Evolutionary conservation across 1,140 invertebrate genomes (phyloP).

Genomic region (Drosophila melanogaster): DNA sequence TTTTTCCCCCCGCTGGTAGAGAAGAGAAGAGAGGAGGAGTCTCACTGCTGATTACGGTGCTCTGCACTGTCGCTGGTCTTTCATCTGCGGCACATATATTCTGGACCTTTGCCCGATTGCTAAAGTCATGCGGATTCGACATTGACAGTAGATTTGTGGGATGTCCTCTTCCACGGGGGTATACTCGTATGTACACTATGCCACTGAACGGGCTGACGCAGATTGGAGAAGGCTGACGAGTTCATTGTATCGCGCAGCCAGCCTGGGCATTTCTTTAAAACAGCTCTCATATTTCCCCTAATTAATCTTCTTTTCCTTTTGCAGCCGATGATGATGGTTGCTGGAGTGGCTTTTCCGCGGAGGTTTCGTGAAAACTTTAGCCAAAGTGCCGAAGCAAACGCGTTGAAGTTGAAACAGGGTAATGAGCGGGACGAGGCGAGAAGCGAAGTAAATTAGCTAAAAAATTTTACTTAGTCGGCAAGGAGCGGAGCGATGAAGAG

Average conservation of each 20-base stretch:
- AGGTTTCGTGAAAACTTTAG: conserved; percentile 45
- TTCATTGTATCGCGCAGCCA: conserved; percentile 5
- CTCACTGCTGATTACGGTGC: conserved; percentile 18
- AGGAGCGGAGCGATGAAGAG: conserved; percentile 39
- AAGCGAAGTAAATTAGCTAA: conserved; percentile 61
- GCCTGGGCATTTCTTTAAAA: conserved; percentile 11
- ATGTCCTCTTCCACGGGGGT: background rate
- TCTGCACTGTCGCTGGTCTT: background rate
- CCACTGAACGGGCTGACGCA: conserved; percentile 2
- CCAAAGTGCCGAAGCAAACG: conserved; percentile 51
- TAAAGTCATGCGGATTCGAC: no score
- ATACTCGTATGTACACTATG: background rate
- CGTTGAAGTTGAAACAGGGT: conserved; percentile 24
- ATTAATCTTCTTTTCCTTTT: conserved; percentile 73
- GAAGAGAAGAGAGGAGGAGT: background rate
- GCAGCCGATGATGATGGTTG: conserved; percentile 36
- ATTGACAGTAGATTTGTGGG: background rate
- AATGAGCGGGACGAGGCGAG: background rate
- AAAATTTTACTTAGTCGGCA: conserved; percentile 49
- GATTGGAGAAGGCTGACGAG: conserved; percentile 20
- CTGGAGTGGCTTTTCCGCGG: conserved; percentile 31
- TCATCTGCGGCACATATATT: conserved; percentile 10
- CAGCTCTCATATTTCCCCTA: conserved; percentile 73
- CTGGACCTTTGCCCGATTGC: background rate
- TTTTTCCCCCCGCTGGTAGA: background rate